Base-by-base conservation (phyloP, 2,888 invertebrate genomes). In the Drosophila recens region DNA sequence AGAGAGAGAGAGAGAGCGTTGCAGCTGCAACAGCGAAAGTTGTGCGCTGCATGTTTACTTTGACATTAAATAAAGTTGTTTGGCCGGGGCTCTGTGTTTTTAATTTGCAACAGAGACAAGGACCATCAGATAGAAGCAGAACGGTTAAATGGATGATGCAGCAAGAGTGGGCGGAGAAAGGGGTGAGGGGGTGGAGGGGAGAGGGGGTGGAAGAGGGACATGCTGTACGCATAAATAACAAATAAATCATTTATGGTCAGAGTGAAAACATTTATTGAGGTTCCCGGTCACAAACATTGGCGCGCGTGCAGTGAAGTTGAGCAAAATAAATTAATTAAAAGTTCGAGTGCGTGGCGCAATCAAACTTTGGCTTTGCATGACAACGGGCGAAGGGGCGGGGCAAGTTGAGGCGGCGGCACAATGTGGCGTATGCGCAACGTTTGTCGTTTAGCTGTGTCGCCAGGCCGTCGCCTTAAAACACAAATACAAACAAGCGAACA, bases 61-160 rank as follows among this genome's bases (percentile, higher is more conserved):
- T 88, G 80, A 88, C 83, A 88, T 86, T 86, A 88, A 86, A 86
- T 86, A 83, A 89, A 86, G 90, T 79, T 89, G 86, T 89, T 89
- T 88, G 86, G 69, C 73, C 62, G 67, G 59, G 66, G 86, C 56
- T 71, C 56, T 71, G 46, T 48, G 42, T 56, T 68, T 82, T 83
- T 78, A 72, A 89, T 82, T 86, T 80, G 67, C 79, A 65, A 38
- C 67, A 65, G 33, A 46, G 71, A 46, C 43, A 65, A 52, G 48
- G 40, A 23, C 13, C 40, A 33, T 9, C 17, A 40, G 61, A 49
- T 23, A 42, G n/a, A 3, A 11, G 23, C 23, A 17, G 6, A 43
- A 6, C 6, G 43, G 15, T 5, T 15, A 4, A 43, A 46, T 38
- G 38, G 20, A 11, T 53, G 38, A 10, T 23, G 17, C 27, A 27